Evolutionary conservation across 2,113 vertebrate species (phyloP), one percentile per base, ranked within the genome.

Genomic region (Acinonyx jubatus): DNA sequence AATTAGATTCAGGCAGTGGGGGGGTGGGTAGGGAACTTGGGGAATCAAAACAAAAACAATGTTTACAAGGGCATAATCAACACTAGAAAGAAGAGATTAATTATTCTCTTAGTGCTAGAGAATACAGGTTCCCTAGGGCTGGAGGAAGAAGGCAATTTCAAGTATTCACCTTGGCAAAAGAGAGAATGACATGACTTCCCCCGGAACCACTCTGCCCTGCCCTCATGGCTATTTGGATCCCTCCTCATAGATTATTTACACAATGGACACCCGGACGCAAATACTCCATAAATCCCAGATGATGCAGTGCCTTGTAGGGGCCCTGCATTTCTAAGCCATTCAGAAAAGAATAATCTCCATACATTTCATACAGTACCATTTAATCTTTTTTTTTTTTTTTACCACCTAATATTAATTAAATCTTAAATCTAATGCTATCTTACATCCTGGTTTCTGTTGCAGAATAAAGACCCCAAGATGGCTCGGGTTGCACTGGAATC

Each of bases 401-500:
- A 29, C 73, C 41, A 48, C 7, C 31, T 78, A 78, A 45, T 27
- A 15, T 48, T 78, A 78, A 76, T 78, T 31, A 78, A 78, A 29
- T 48, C 74, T 78, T 48, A 78, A 78, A 31, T 78, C 7, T 31
- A 78, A 78, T 31, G 15, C 7, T 38, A n/a, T 87, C 27, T 97
- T 95, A 41, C 0, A 0, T 93, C 65, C 86, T 9, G 88, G 0
- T 96, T 3, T 99, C 93, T 98, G 38, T 96, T 98, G 33, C 98
- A 99, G 99, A 99, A 99, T 98, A 99, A 99, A 98, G 99, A 99
- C 97, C 99, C 99, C 45, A 99, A 99, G 99, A 99, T 99, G 99
- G 99, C 99, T 29, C 99, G 99, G n/a, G 99, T 99, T 98, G 99
- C 99, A 85, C 99, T 99, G 94, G 99, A 99, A 98, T 99, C 99